These are phyloP conservation scores for Harpegnathos saltator DNA, from an alignment of 1,140 invertebrate species.

Conservation along the genomic window DNA sequence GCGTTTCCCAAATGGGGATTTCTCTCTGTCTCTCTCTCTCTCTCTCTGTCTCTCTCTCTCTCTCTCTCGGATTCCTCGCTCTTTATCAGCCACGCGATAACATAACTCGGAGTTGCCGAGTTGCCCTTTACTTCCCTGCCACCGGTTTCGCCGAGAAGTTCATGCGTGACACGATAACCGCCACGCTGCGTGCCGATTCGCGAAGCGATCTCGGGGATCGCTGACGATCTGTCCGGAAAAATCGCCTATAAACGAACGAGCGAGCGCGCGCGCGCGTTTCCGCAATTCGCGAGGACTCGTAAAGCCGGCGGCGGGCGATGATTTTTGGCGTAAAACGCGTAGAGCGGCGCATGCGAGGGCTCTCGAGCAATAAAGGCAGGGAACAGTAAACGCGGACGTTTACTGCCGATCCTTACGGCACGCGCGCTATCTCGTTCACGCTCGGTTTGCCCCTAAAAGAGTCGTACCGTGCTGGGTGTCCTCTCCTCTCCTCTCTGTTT, in stretches of 20 bases:
- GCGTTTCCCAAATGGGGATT: too few species aligned
- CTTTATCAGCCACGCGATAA: not conserved
- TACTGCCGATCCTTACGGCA: slow-evolving; percentile 67
- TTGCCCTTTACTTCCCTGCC: not conserved
- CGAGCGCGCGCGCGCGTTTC: slow-evolving; percentile 26
- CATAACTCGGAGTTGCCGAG: not conserved
- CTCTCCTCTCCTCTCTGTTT: not conserved
- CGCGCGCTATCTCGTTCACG: slow-evolving; percentile 80
- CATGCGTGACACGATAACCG: not conserved
- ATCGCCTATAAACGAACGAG: slow-evolving; percentile 17
- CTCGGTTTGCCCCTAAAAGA: slow-evolving; percentile 80
- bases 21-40: too few species aligned
- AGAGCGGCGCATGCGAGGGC: not conserved
- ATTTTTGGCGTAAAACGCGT: slow-evolving; percentile 51
- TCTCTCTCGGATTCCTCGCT: not conserved
- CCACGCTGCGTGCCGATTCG: not conserved
- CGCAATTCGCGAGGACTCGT: slow-evolving; percentile 41
- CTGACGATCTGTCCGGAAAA: not conserved
- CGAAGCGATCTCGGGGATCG: slow-evolving; percentile 1
- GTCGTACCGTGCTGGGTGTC: slow-evolving; percentile 66
- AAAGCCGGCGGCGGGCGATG: slow-evolving; percentile 50
- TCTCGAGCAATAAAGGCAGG: slow-evolving; percentile 66
- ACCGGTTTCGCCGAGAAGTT: not conserved
- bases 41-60: too few species aligned
- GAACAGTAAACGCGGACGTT: slow-evolving; percentile 70